These are phyloP conservation scores for Tenthredo amoena DNA, from an alignment of 2,888 invertebrate species.

Conservation along the genomic window DNA sequence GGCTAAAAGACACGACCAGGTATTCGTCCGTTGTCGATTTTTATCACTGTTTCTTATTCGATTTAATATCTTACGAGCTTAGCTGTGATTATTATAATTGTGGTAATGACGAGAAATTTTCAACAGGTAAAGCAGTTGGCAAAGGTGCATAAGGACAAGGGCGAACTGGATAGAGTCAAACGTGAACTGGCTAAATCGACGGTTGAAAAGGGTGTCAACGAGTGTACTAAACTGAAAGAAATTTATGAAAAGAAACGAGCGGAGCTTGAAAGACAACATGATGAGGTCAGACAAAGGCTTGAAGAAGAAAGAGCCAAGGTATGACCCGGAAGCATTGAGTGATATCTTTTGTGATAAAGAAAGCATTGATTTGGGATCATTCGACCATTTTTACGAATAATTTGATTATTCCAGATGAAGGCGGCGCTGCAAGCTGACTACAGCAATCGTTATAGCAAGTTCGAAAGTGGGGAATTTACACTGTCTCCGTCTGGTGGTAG, in stretches of 20 bases:
- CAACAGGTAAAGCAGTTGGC: slow-evolving; percentile 87
- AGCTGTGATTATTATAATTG: neutral
- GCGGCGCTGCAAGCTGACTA: slow-evolving; percentile 73
- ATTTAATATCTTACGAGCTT: neutral
- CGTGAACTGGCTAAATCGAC: slow-evolving; percentile 90
- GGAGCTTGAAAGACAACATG: slow-evolving; percentile 89
- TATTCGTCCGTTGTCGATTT: slow-evolving; percentile 63
- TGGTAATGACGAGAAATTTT: neutral
- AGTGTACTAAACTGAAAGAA: slow-evolving; percentile 89
- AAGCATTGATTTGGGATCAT: neutral
- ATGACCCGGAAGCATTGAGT: slow-evolving; percentile 55
- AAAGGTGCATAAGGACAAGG: slow-evolving; percentile 93
- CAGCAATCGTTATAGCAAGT: slow-evolving; percentile 72
- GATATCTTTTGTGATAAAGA: neutral
- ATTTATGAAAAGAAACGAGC: slow-evolving; percentile 88
- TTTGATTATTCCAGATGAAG: slow-evolving; percentile 68
- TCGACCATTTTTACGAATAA: neutral
- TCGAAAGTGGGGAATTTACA: slow-evolving; percentile 72
- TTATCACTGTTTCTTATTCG: neutral
- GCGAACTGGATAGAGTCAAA: slow-evolving; percentile 92
- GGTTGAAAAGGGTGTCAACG: slow-evolving; percentile 94
- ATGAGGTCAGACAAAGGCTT: slow-evolving; percentile 85
- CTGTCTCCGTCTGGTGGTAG: slow-evolving; percentile 72
- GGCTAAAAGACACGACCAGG: slow-evolving; percentile 90
- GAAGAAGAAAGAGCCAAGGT: slow-evolving; percentile 85